Conservation (phyloP, 2,797 vertebrate genomes). For the Girardinus metallicus region DNA sequence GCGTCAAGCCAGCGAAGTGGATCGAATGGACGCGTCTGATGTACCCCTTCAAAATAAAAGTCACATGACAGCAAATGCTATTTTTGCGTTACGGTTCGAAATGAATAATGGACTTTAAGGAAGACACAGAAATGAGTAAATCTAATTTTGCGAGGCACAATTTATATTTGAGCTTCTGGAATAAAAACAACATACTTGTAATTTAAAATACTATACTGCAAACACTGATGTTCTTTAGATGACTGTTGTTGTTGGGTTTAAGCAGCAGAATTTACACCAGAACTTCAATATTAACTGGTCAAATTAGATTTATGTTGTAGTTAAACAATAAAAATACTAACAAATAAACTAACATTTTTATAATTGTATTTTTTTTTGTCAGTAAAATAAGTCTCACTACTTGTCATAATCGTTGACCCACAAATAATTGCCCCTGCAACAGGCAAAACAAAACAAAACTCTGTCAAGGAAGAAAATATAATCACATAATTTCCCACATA, state of each 20-base stretch:
- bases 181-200: neutral
- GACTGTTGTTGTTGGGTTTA: neutral
- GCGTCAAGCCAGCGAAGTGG: slow-evolving; percentile 23
- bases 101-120: too few species aligned
- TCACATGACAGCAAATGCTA: neutral
- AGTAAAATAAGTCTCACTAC: too few species aligned
- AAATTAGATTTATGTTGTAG: neutral
- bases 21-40: neutral
- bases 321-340: neutral
- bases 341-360: neutral
- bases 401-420: neutral
- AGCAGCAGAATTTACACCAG: neutral
- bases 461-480: neutral
- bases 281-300: neutral
- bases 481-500: too few species aligned
- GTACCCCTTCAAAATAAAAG: slow-evolving; percentile 43
- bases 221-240: neutral
- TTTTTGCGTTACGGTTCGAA: neutral
- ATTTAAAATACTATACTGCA: neutral
- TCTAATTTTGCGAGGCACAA: neutral
- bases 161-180: neutral
- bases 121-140: neutral
- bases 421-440: neutral
- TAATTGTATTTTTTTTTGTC: neutral
- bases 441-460: neutral